Percentiles rank a stretch among this genome's conserved stretches.
phyloP scores from a whole-genome alignment of 2,888 invertebrate species.

The Clitarchus hookeri region DNA sequence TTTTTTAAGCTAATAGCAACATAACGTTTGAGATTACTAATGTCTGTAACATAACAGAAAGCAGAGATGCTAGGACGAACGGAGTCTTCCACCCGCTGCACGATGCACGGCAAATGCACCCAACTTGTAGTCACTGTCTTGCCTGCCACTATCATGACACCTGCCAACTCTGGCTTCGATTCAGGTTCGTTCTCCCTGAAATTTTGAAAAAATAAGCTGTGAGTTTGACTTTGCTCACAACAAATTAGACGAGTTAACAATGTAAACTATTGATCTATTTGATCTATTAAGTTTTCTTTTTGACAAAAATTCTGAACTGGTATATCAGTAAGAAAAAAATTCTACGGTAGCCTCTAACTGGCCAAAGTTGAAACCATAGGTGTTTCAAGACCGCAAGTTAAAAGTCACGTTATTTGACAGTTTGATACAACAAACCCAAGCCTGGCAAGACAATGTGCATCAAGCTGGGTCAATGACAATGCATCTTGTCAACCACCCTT shows the following conservation, averaged over 20 bases:
- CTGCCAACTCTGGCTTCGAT: constrained; percentile 11
- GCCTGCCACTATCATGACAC: constrained; percentile 20
- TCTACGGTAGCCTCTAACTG: not conserved
- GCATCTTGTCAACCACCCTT: not conserved
- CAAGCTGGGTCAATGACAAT: not conserved
- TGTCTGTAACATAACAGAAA: not conserved
- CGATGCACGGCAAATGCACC: not conserved
- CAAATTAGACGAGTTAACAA: not conserved
- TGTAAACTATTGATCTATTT: not conserved
- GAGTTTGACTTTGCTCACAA: not conserved
- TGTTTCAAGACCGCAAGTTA: not conserved
- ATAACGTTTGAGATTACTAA: not conserved
- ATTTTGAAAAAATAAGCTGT: constrained; percentile 38
- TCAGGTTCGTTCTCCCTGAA: constrained; percentile 35
- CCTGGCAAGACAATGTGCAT: not conserved
- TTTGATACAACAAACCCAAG: not conserved
- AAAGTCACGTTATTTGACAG: not conserved
- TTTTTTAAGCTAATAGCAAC: not conserved
- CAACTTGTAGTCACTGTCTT: not conserved
- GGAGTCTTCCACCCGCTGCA: not conserved
- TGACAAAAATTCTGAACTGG: not conserved
- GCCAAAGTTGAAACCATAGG: no score
- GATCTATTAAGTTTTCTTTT: no score
- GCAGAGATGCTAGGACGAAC: not conserved
- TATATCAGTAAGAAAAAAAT: not conserved